phyloP scores from a whole-genome alignment of 2,888 invertebrate species.

The Erpobdella octoculata region DNA sequence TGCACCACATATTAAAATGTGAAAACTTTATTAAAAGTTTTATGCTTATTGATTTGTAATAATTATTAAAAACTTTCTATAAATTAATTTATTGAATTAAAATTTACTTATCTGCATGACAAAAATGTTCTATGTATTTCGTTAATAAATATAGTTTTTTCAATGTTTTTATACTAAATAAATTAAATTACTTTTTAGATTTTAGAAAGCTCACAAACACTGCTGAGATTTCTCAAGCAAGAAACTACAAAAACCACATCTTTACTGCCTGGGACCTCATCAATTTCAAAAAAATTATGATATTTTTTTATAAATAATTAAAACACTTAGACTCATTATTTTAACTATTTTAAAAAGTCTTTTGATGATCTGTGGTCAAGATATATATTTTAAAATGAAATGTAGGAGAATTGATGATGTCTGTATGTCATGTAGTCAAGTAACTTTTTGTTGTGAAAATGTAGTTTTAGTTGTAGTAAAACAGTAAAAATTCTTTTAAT shows the following conservation, averaged over 20 bases:
- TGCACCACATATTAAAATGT: no score
- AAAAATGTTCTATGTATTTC: no score
- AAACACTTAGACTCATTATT: neutral
- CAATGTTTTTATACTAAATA: no score
- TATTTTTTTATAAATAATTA: no score
- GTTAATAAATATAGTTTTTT: no score
- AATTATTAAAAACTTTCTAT: no score
- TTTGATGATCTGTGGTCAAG: neutral
- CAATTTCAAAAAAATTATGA: neutral
- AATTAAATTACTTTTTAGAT: neutral
- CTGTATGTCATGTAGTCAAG: neutral
- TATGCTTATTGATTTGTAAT: neutral
- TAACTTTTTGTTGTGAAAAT: neutral
- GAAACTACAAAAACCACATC: neutral
- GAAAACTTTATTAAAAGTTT: no score
- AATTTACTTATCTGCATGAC: no score
- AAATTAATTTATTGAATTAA: no score
- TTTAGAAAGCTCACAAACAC: conserved; percentile 1
- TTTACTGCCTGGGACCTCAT: neutral
- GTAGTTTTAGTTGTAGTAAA: neutral
- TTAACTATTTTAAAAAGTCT: neutral
- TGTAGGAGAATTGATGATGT: neutral
- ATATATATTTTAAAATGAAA: neutral
- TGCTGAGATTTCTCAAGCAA: neutral
- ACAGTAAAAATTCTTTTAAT: no score